Evolutionary conservation across 2,888 invertebrate species (phyloP), one percentile per base, ranked within the genome.

Genomic region (Drosophila tanythrix): DNA sequence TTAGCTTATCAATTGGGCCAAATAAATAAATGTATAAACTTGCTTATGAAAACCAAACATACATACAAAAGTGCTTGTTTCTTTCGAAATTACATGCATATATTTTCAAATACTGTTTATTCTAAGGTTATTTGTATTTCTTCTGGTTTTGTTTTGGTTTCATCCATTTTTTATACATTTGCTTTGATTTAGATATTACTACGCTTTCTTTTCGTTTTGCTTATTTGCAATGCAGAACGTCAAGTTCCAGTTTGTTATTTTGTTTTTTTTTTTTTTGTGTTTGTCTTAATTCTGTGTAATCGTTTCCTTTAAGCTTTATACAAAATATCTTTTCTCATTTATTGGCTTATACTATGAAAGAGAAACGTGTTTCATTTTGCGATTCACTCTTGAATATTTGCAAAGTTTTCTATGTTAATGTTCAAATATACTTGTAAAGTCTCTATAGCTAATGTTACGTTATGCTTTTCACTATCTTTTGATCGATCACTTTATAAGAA

Each of bases 161-260:
- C 48, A 50, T 57, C 55, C 71, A 56, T 43, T 70, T 71, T 82
- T 85, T 85, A 75, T 79, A 82, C 78, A 85, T 66, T 83, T 79
- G 76, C 74, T 89, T 88, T 81, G 79, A 84, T 88, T 88, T 88
- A 88, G 88, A 88, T 88, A 88, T 89, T 88, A 66, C 88, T 88
- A 88, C 88, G 88, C 89, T 88, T 88, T 88, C 65, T 69, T 70
- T 64, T 66, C 64, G 61, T 51, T 76, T 74, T 67, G 70, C 70
- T 71, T 76, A 61, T 74, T 74, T 78, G 77, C 79, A 83, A 83
- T 73, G 76, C 74, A 81, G 66, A 76, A 70, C 74, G 64, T 61
- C 60, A 73, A 53, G 62, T 72, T 73, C 50, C 43, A 66, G 51
- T 60, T 64, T 69, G 40, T 53, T 64, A 38, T 50, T 76, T 67